These are phyloP conservation scores for Spodoptera frugiperda DNA, from an alignment of 1,140 invertebrate genomes.

Conservation along the genomic window DNA sequence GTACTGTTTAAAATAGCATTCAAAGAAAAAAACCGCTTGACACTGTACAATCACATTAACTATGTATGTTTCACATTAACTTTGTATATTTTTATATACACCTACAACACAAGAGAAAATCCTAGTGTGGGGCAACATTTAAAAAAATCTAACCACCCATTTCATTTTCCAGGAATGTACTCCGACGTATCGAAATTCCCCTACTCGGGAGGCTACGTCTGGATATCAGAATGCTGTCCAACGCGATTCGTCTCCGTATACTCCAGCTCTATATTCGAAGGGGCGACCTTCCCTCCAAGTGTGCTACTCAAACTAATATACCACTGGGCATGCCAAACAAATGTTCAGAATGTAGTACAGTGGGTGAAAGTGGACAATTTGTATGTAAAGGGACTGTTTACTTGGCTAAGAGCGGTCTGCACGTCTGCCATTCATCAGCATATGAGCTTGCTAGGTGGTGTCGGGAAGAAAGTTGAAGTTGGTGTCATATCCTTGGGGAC, in stretches of 20 bases:
- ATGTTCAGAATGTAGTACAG: slow-evolving; percentile 94
- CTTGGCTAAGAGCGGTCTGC: slow-evolving; percentile 92
- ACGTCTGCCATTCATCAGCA: slow-evolving; percentile 92
- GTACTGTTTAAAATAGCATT: too few species aligned
- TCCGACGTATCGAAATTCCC: slow-evolving; percentile 94
- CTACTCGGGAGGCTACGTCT: slow-evolving; percentile 95
- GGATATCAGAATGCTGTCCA: slow-evolving; percentile 94
- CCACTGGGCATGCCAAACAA: slow-evolving; percentile 96
- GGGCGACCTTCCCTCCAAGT: slow-evolving; percentile 92
- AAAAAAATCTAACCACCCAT: slow-evolving; percentile 9
- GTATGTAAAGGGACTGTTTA: slow-evolving; percentile 89
- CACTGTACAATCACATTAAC: too few species aligned
- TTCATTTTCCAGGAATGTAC: slow-evolving; percentile 89
- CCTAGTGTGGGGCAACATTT: too few species aligned
- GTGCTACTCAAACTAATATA: slow-evolving; percentile 94
- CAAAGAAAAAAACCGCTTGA: too few species aligned
- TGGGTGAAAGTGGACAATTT: slow-evolving; percentile 92
- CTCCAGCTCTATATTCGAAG: slow-evolving; percentile 94
- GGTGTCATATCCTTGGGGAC: slow-evolving; percentile 96
- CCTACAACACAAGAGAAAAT: too few species aligned
- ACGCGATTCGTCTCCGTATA: slow-evolving; percentile 94
- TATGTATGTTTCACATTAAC: too few species aligned
- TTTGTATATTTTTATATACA: too few species aligned
- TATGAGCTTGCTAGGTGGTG: slow-evolving; percentile 89
- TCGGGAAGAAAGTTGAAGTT: slow-evolving; percentile 90